Evolutionary conservation across 2,888 invertebrate species (phyloP), one percentile per base, ranked within the genome.

Genomic region (Hipparchia semele): DNA sequence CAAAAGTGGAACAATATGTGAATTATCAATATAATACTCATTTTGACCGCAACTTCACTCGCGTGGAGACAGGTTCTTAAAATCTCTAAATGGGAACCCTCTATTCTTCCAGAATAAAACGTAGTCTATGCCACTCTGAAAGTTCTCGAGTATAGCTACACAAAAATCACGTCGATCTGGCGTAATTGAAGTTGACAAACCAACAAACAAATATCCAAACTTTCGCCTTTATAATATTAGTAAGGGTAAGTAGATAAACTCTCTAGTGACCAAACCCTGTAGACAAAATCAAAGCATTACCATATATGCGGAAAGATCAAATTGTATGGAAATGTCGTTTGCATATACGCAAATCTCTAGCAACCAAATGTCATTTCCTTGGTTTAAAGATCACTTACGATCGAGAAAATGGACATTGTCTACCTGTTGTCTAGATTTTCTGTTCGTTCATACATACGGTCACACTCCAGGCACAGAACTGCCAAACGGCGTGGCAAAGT

Each of bases 401-500:
- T 23, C 56, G 56, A 56, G 23, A 56, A 56, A 56, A 56, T 13
- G 56, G 56, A 56, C 23, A 56, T 56, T 56, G 56, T 56, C 13
- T 8, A 7, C 12, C 2, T 45, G 13, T 56, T 56, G 56, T 56
- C 13, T 8, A 7, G 45, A 6, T 45, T 12, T 9, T 13, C 10
- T 6, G 9, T 13, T 49, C 6, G 64, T 51, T 23, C 49, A 46
- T 62, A n/a, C 46, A 9, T 13, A 62, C 6, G 13, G 45, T 9
- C 46, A 62, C 46, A 49, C 6, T 62, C 4, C 9, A 64, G 49
- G 49, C 49, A 49, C 23, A 49, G 64, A 64, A 64, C 64, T 64
- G 64, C 49, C 64, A 49, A 49, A 49, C 8, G 13, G 49, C 2
- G 64, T 64, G 49, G 49, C 23, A 9, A 65, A 9, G 51, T 33